Evolutionary conservation across 2,113 vertebrate species (phyloP), one percentile per base, ranked within the genome.

Genomic region (Phalacrocorax carbo): DNA sequence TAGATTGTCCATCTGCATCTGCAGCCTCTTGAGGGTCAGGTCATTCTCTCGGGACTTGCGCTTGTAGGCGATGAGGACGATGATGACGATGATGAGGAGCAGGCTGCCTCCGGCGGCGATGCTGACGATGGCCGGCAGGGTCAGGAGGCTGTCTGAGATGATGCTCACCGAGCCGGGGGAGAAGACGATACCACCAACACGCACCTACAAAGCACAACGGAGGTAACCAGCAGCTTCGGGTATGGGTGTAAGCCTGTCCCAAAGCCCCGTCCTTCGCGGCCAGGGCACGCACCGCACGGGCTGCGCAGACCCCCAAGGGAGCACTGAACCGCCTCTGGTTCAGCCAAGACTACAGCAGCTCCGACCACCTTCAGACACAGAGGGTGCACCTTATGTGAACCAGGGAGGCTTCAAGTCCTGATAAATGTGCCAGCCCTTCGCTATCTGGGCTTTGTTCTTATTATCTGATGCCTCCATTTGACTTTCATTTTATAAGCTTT

Each of bases 1-100:
- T 96, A 99, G 98, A 91, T 99, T 99, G 98, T 99, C 99, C 99
- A 99, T 99, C 97, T 99, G 99, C 99, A 99, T 99, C 96, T 99
- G 99, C 92, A 99, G 97, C 83, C 99, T 98, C 97, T 99, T 99
- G 88, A 99, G 98, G 10, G 99, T 99, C 89, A 99, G 99, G 98
- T 99, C 99, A 4, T 99, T 99, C 88, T 99, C 99, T 0, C 99
- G 98, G 2, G 99, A 99, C 95, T 99, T 99, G 78, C 99, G 98
- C 94, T 99, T 99, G 98, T 99, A 99, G 97, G 99, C 99, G 20
- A 99, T 99, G 95, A 99, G 99, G 73, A 99, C 99, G 10, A 99
- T 99, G 98, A 99, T 99, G 97, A 99, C 99, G 40, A 99, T 99
- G 98, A 99, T 98, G 88, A 99, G 99, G 7, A 99, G 99, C 58